Evolutionary conservation across 2,797 vertebrate species (phyloP).

Genomic region (Sitta carolinensis): DNA sequence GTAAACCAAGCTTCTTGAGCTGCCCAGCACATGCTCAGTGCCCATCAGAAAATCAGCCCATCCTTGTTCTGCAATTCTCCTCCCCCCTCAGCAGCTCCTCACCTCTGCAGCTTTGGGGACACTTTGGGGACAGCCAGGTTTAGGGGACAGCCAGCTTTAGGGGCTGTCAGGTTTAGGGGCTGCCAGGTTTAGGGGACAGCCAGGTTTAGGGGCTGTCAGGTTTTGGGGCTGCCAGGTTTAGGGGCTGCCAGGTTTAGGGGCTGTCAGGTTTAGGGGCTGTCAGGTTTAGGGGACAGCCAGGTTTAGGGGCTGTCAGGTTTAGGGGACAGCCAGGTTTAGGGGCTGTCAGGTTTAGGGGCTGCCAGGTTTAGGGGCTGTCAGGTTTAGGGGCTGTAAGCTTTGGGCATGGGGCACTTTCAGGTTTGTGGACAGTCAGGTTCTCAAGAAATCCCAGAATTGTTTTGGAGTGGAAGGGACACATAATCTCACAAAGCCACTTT

Average conservation of each 20-base stretch:
- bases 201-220: not conserved
- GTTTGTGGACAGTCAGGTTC: not conserved
- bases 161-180: no score
- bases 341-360: no score
- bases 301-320: no score
- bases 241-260: not conserved
- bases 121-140: no score
- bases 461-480: not conserved
- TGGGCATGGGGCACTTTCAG: not conserved
- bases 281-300: not conserved
- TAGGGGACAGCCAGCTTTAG: no score
- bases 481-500: not conserved
- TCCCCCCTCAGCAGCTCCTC: not conserved
- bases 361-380: not conserved
- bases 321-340: not conserved
- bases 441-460: not conserved
- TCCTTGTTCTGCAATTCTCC: not conserved
- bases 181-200: no score
- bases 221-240: not conserved
- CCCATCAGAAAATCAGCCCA: not conserved
- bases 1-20: not conserved
- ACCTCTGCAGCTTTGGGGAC: not conserved
- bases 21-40: fast-evolving
- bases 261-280: no score
- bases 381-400: not conserved